Base-by-base conservation (phyloP, 2,888 invertebrate genomes). In the Athalia circularis region DNA sequence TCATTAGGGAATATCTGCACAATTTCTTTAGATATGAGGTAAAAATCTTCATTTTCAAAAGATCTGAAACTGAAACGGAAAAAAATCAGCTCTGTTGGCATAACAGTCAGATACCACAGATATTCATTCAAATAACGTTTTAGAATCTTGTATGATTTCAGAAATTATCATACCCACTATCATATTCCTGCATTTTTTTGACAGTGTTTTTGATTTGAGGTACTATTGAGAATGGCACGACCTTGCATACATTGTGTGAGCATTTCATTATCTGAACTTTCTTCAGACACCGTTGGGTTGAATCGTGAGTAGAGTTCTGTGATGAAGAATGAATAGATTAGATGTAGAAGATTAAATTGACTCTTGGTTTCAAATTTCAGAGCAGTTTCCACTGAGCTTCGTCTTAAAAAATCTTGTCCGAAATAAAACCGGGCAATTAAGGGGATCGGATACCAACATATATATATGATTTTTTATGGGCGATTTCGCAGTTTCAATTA, bases 221-320 rank as follows among this genome's bases (percentile, higher is more conserved):
- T 29, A 72, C 3, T 59, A 72, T 72, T 72, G 1, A 72, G 61
- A 72, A 72, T 59, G 13, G 72, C 72, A 61, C 57, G 72, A 72
- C 72, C 72, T 29, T 61, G 72, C 61, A 61, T 61, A 59, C 13
- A 72, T n/a, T 47, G 13, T 5, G 57, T 72, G 1, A 72, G 47
- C 72, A 72, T 72, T n/a, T 48, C 48, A 67, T 72, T 45, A 5
- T 72, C 72, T 45, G 59, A 61, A 6, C 43, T 72, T 13, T 47
- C 48, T 52, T 68, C 68, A 68, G 52, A 15, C 7, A 13, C 7
- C 0, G 11, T 68, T 0, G n/a, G 68, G n/a, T 67, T 67, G 29
- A 68, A 68, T 68, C 52, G 52, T 68, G 13, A n/a, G 47, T 13
- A 4, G 29, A 8, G 3, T 68, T 68, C 68, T 68, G 4, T 13